phyloP scores from a whole-genome alignment of 2,113 vertebrate genomes.

The Hippocampus barbouri region DNA sequence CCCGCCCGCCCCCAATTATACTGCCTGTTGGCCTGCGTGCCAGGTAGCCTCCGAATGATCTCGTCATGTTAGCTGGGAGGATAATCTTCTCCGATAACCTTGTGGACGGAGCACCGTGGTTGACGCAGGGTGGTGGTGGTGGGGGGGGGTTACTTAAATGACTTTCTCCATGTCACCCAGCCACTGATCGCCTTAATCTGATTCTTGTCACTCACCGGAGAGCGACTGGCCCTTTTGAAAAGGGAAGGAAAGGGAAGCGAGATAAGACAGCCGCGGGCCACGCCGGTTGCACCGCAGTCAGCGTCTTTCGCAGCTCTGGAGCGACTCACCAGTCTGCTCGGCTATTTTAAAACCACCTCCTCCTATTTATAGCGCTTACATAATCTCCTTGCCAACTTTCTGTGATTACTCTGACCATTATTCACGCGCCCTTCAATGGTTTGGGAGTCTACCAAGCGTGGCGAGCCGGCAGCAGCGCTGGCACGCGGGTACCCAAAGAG shows the following conservation, averaged over 20 bases:
- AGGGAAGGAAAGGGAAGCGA: not conserved
- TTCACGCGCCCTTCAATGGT: not conserved
- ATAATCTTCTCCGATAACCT: slow-evolving; percentile 58
- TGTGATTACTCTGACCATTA: slow-evolving; percentile 27
- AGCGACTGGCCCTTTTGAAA: not conserved
- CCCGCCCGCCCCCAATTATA: not conserved
- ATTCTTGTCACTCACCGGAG: slow-evolving; percentile 31
- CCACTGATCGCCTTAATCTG: slow-evolving; percentile 62
- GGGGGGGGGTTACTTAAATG: slow-evolving; percentile 51
- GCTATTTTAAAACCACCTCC: slow-evolving; percentile 41
- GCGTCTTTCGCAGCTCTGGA: slow-evolving; percentile 12
- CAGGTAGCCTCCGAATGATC: slow-evolving; percentile 50
- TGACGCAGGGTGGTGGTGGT: not conserved
- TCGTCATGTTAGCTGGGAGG: slow-evolving; percentile 46
- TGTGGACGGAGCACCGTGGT: slow-evolving; percentile 30
- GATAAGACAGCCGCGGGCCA: not conserved
- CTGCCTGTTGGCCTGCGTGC: slow-evolving; percentile 14
- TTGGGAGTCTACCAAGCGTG: not conserved
- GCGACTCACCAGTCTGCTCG: slow-evolving; percentile 17
- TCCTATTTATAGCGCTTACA: slow-evolving; percentile 38
- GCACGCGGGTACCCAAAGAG: slow-evolving; percentile 4
- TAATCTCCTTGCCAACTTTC: slow-evolving; percentile 31
- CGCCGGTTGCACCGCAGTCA: slow-evolving; percentile 20
- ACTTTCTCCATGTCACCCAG: slow-evolving; percentile 45
- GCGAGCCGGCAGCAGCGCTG: not conserved